Percentiles rank a stretch among this genome's conserved stretches.
Evolutionary conservation across 1,140 invertebrate genomes (phyloP).

Genomic region (Brachionus rubens): DNA sequence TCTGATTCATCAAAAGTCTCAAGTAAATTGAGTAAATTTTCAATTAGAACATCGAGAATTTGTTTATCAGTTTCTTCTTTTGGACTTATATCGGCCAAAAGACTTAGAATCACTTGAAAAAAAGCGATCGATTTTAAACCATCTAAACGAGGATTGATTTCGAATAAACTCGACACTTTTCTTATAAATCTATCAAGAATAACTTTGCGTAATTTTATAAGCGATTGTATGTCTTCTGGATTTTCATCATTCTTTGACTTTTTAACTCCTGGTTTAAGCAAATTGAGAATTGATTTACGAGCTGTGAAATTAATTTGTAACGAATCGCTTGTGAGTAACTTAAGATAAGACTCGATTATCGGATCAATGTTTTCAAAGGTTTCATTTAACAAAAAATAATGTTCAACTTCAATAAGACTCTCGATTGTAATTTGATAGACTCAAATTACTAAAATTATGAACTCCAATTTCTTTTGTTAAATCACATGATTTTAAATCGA

Average conservation of each 20-base stretch:
- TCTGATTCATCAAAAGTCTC: neutral
- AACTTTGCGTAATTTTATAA: neutral
- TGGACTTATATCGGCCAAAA: neutral
- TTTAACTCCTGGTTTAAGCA: neutral
- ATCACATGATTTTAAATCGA: neutral
- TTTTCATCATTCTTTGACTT: neutral
- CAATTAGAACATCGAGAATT: neutral
- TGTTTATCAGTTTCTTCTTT: slow-evolving; percentile 33
- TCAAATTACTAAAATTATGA: slow-evolving; percentile 15
- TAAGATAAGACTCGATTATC: slow-evolving; percentile 17
- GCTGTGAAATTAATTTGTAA: neutral
- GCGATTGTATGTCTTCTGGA: neutral
- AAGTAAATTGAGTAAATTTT: neutral
- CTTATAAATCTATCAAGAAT: neutral
- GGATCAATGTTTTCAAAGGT: neutral
- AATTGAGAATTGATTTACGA: neutral
- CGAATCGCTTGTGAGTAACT: neutral
- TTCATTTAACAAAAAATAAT: neutral
- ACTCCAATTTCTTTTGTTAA: neutral
- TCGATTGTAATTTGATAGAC: neutral
- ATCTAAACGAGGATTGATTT: neutral
- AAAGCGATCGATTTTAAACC: slow-evolving; percentile 47
- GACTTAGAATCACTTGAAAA: slow-evolving; percentile 24
- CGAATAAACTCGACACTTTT: neutral
- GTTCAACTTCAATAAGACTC: slow-evolving; percentile 5